These are phyloP conservation scores for Corvus cornix DNA, from an alignment of 2,113 vertebrate species.

Conservation along the genomic window DNA sequence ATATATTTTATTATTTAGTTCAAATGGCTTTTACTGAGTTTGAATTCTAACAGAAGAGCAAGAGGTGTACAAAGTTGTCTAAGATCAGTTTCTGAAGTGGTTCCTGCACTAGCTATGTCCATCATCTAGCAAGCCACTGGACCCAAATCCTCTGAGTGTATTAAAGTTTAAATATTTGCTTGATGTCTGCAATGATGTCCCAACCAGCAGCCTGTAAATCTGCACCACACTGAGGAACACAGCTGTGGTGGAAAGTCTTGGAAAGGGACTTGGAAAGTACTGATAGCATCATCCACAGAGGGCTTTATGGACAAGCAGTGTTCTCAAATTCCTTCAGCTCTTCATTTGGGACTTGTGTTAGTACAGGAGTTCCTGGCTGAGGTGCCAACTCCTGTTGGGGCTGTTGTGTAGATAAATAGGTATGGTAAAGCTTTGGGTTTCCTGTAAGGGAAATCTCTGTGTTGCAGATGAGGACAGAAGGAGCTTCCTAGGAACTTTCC, in stretches of 20 bases:
- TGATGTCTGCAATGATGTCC: background rate
- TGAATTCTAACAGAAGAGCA: background rate
- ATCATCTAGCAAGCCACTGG: background rate
- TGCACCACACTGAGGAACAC: background rate
- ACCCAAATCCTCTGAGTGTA: background rate
- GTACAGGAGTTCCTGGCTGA: background rate
- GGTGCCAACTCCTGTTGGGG: fast-evolving
- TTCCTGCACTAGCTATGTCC: background rate
- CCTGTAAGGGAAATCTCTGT: background rate
- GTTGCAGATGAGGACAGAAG: background rate
- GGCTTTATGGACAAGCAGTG: background rate
- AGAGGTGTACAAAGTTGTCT: background rate
- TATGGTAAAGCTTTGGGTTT: background rate
- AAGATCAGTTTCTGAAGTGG: background rate
- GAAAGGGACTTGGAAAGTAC: background rate
- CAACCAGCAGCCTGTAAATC: background rate
- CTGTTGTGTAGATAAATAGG: background rate
- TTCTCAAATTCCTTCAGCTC: background rate
- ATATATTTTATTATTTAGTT: background rate
- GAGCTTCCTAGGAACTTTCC: background rate
- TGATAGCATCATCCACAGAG: background rate
- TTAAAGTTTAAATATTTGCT: background rate
- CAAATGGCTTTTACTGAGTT: background rate
- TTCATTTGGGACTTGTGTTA: fast-evolving
- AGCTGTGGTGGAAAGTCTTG: background rate